Evolutionary conservation across 1,140 invertebrate species (phyloP), one percentile per base, ranked within the genome.

Genomic region (Drosophila yakuba): DNA sequence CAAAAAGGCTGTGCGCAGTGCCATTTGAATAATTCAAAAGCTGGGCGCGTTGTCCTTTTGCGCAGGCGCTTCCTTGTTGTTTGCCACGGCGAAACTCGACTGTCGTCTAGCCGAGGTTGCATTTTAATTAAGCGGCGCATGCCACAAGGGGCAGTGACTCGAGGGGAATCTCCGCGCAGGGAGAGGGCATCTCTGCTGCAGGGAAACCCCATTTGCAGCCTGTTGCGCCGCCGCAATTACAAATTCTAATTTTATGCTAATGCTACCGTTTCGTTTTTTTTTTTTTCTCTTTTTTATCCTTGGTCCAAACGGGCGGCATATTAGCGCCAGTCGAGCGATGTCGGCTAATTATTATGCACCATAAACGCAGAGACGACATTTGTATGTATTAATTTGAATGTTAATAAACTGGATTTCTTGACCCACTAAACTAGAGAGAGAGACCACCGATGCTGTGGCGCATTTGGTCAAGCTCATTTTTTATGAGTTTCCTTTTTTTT

Each of bases 221-320:
- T 91, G 83, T 80, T 83, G 88, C 88, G 82, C 77, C 88, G 80
- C 67, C 83, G 88, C 86, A 90, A 90, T 90, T 90, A 90, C 86
- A 90, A 90, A 90, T 90, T 90, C 88, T 90, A 90, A 90, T 91
- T 80, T 90, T 90, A 90, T 90, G 86, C 83, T 90, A 90, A 90
- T 88, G 80, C 84, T 73, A 35, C 44, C 76, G 76, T 62, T 78
- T 60, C 17, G 17, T 28, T 59, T 52, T n/a, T 35, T 8, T 35
- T 8, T n/a, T 3, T 28, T 28, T 48, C 58, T 62, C 38, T 39
- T 36, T 58, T 66, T 63, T 60, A 64, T 90, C 77, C 81, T 89
- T 80, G 57, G 56, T 69, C 58, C 39, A 60, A 60, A 44, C 43
- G 28, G 39, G 45, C 25, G 10, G 35, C 62, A 58, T 44, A 56